phyloP scores from a whole-genome alignment of 1,140 invertebrate species.

The Lepidurus packardi region DNA sequence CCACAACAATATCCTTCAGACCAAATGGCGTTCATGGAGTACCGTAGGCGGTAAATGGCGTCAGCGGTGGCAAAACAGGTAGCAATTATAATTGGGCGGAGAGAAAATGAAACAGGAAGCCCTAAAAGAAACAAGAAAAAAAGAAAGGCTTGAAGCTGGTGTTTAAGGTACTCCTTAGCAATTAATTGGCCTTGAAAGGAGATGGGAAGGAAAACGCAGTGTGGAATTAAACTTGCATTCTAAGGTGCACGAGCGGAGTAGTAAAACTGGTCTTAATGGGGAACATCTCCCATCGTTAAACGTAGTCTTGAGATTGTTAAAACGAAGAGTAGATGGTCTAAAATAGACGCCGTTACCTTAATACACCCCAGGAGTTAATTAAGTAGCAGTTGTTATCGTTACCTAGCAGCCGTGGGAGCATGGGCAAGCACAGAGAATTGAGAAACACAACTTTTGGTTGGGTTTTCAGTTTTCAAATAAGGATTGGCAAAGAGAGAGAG shows the following conservation, averaged over 20 bases:
- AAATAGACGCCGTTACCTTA: background rate
- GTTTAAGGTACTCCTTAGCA: background rate
- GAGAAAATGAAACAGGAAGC: background rate
- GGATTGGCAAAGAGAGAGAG: background rate
- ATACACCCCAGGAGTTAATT: background rate
- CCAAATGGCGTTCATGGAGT: background rate
- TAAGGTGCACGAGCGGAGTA: background rate
- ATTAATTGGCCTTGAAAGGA: background rate
- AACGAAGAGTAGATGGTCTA: background rate
- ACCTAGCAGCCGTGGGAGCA: background rate
- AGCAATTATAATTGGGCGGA: background rate
- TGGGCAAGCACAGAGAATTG: background rate
- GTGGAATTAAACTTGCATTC: background rate
- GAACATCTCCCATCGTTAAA: background rate
- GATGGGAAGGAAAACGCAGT: background rate
- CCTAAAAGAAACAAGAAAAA: background rate
- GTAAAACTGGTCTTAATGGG: background rate
- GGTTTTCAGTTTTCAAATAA: background rate
- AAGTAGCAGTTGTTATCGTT: background rate
- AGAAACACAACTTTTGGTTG: background rate
- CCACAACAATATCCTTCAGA: background rate
- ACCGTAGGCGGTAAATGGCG: background rate
- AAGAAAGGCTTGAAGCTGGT: background rate
- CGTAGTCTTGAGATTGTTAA: background rate
- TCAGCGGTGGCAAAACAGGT: conserved; percentile 9